Evolutionary conservation across 2,888 invertebrate genomes (phyloP), one percentile per base, ranked within the genome.

Genomic region (Ametastegia equiseti): DNA sequence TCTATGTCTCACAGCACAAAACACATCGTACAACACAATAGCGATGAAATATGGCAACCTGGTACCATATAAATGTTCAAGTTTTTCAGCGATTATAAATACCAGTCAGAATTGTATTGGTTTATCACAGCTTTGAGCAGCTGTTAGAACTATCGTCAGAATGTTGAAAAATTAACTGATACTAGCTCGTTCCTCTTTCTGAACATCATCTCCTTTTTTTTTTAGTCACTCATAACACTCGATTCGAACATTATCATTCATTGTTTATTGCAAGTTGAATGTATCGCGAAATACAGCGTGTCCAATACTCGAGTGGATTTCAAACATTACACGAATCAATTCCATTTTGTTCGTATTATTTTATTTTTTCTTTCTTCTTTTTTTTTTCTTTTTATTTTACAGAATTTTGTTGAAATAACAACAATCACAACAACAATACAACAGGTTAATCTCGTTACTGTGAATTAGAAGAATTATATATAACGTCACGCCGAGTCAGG

Each of bases 121-220:
- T 73, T 50, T 6, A 27, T 19, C 27, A 73, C 73, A 73, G 73
- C 73, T 73, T 69, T 15, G 50, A 6, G 50, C 30, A 73, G 73
- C 73, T 50, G 73, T 73, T 15, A 73, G 7, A 42, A 47, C 30
- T 73, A 47, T 73, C 47, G 73, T 73, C 73, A 73, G 73, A 73
- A 73, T 47, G 11, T 73, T 50, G n/a, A n/a, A n/a, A 73, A 73
- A 19, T 39, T 42, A 19, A 50, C 39, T 33, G 47, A 73, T 73
- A 73, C n/a, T 30, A 73, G 73, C 50, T 19, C 73, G 33, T 73
- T 2, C 13, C 73, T 50, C 4, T 73, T 73, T 47, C 33, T 42
- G 15, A 27, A 47, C 73, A 47, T 73, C 50, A 47, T 71, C n/a
- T 47, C 27, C 33, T 6, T 50, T n/a, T 73, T 9, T 42, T 69